Evolutionary conservation across 2,888 invertebrate species (phyloP), one percentile per base, ranked within the genome.

Genomic region (Parthenolecanium corni): DNA sequence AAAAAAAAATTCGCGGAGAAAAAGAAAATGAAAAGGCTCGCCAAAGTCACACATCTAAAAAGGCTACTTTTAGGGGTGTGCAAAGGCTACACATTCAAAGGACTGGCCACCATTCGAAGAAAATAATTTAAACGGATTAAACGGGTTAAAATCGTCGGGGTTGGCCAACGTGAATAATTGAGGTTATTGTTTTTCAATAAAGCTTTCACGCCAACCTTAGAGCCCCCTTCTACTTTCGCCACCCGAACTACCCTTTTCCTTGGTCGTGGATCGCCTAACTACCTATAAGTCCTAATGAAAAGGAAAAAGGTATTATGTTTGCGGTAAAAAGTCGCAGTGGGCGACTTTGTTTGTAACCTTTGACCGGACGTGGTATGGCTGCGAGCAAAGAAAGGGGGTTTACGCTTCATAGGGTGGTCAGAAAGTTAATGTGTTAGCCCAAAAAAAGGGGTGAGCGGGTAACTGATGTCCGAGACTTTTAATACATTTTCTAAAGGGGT

Each of bases 341-440:
- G 58, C 47, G 49, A 47, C 49, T 47, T 58, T 58, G 58, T 49
- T 58, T 58, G 58, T 58, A 58, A 58, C 58, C 58, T 58, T 58
- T 58, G 58, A 58, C 58, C 49, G 58, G 58, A 58, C 58, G 51
- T 31, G 31, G 31, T 31, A 4, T 31, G 5, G 9, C 5, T 49
- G 38, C 38, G 47, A 38, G 49, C 25, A 57, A 57, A 47, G 49
- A 25, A 46, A 57, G 31, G 47, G 58, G 58, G 58, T 58, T 58
- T 47, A 58, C 58, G 58, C 58, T 58, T 49, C 58, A 58, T 58
- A 58, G 58, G 58, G 58, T 58, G 58, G 58, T 58, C 58, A 58
- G 58, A 58, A 49, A 58, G 49, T 58, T 58, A 51, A 58, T 46
- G 46, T 25, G 21, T 31, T 31, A 31, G n/a, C n/a, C n/a, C n/a